Evolutionary conservation across 2,113 vertebrate genomes (phyloP).

Genomic region (Silurus asotus): DNA sequence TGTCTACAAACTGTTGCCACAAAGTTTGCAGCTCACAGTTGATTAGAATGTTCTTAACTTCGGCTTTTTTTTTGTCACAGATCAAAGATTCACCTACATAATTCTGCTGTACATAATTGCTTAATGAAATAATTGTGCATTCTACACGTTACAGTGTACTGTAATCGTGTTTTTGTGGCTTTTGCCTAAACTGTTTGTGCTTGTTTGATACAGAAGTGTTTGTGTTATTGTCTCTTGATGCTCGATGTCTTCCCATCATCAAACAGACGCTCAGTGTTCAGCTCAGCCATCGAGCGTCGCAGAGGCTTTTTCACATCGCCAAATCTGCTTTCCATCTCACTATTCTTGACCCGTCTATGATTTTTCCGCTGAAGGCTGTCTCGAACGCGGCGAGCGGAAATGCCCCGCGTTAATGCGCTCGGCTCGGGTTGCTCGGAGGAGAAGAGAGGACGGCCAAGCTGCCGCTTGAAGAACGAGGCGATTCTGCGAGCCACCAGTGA

Average conservation of each 20-base stretch:
- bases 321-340: conserved; percentile 32
- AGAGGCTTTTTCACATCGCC: not conserved
- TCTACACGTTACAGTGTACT: not conserved
- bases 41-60: not conserved
- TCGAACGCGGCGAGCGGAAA: conserved; percentile 58
- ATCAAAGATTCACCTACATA: not conserved
- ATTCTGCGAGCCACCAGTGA: conserved; percentile 68
- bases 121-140: not conserved
- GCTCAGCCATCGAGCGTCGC: not conserved
- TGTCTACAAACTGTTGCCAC: not conserved
- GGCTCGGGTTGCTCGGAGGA: conserved; percentile 62
- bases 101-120: not conserved
- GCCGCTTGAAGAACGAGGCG: conserved; percentile 68
- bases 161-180: not conserved
- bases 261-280: conserved; percentile 28
- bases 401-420: conserved; percentile 51
- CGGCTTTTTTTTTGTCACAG: not conserved
- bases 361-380: conserved; percentile 40
- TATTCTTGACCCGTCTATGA: conserved; percentile 35
- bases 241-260: not conserved
- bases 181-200: not conserved
- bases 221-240: not conserved
- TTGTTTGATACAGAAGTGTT: not conserved
- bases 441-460: conserved; percentile 65
- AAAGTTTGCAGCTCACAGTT: not conserved